Percentiles rank a stretch among this genome's conserved stretches.
Conservation (phyloP, 2,797 vertebrate species). For the Margarornis squamiger region DNA sequence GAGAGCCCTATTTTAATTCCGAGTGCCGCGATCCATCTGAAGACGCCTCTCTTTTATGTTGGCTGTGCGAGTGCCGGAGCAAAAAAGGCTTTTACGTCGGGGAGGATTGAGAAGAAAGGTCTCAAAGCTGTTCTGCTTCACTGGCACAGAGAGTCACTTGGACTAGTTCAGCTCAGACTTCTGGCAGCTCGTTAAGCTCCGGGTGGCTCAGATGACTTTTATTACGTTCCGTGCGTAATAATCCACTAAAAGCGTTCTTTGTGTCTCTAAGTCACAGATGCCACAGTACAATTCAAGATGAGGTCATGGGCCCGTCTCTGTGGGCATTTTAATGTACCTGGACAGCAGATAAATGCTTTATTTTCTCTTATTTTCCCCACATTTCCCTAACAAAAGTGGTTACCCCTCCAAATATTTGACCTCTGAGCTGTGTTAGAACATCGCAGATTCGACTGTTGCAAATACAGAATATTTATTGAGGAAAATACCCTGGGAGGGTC, state of each 20-base stretch:
- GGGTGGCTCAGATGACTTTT: not conserved
- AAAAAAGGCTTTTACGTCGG: not conserved
- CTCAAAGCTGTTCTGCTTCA: constrained; percentile 17
- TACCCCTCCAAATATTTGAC: not conserved
- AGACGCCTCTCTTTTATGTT: not conserved
- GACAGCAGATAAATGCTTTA: not conserved
- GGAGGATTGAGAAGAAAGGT: constrained; percentile 5
- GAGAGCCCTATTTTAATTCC: not conserved
- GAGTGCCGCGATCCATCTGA: not conserved
- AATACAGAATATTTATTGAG: not conserved
- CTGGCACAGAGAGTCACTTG: constrained; percentile 13
- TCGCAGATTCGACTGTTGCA: not conserved
- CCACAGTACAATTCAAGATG: not conserved
- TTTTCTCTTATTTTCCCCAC: not conserved
- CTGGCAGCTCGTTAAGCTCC: constrained; percentile 4
- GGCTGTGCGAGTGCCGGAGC: not conserved
- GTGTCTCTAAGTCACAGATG: not conserved
- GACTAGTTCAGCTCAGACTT: not conserved
- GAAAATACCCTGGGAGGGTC: not conserved
- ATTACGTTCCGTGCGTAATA: not conserved
- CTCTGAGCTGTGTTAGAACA: not conserved
- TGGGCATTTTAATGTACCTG: not conserved
- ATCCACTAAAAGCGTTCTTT: not conserved
- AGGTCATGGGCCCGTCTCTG: not conserved
- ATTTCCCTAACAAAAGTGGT: not conserved